A percentile compares a stretch with the other conserved stretches of the same genome.
Evolutionary conservation across 2,797 vertebrate genomes (phyloP).

Genomic region (Darevskia nairensis): DNA sequence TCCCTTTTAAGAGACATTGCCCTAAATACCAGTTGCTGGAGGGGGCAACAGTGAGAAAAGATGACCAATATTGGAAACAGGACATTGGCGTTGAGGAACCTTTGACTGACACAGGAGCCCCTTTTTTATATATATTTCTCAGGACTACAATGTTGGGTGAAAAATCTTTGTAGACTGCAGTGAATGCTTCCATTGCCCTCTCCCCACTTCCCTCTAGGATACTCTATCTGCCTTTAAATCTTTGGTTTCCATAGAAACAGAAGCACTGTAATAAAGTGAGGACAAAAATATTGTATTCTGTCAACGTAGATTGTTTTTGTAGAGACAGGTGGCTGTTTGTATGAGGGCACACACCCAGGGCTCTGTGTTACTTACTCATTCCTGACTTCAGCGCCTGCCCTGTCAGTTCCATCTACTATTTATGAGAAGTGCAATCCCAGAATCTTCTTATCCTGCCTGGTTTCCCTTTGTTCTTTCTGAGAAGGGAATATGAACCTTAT

Average conservation of each 20-base stretch:
- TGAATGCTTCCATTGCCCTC: conserved; percentile 60
- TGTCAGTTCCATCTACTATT: conserved; percentile 65
- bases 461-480: conserved; percentile 45
- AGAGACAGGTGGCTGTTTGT: conserved; percentile 26
- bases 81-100: neutral
- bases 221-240: conserved; percentile 71
- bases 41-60: neutral
- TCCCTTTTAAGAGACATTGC: neutral
- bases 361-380: conserved; percentile 73
- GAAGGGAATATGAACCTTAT: conserved; percentile 43
- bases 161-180: conserved; percentile 9
- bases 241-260: conserved; percentile 81
- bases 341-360: conserved; percentile 39
- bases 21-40: neutral
- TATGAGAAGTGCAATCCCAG: conserved; percentile 58
- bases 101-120: neutral
- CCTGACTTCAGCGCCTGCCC: conserved; percentile 69
- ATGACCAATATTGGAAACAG: neutral
- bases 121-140: neutral
- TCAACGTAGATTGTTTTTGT: conserved; percentile 67
- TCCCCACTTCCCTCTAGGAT: conserved; percentile 57
- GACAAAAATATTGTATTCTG: conserved; percentile 74
- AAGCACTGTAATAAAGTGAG: conserved; percentile 65
- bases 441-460: conserved; percentile 46
- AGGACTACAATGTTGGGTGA: conserved; percentile 9